Evolutionary conservation across 2,888 invertebrate genomes (phyloP), one percentile per base, ranked within the genome.

Genomic region (Hecatera dysodea): DNA sequence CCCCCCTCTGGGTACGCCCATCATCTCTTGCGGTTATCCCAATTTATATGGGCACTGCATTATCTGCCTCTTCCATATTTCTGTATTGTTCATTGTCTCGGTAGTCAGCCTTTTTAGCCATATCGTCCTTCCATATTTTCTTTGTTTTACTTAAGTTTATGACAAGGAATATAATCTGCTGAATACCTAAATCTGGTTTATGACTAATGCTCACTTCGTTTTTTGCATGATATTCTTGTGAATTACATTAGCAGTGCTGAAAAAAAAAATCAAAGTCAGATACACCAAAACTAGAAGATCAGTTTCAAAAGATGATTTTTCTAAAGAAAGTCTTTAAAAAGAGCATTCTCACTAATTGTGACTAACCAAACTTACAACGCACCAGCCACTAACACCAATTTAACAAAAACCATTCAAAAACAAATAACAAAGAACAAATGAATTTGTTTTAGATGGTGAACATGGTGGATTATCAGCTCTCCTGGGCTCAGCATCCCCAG

Each of bases 401-500:
- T 11, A 33, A 22, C 36, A 52, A 50, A 27, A 73, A 50, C 8
- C n/a, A 48, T 42, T 72, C 50, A 53, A 75, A 29, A 50, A 57
- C 46, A 70, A 63, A 27, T 11, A 27, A 44, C 5, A 55, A 60
- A 64, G 17, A 12, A 55, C 36, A 60, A 7, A 42, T 53, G n/a
- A 11, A 46, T 22, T 67, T 77, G 65, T 80, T 77, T 5, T 89
- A 95, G 95, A 93, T 87, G 94, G 93, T 75, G 95, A 95, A 76
- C 92, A 93, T 77, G 93, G 92, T 67, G 94, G 93, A 42, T 87
- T 95, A 78, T 89, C 93, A 72, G 94, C 94, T 56, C 86, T 96
- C 39, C 89, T 96, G 81, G 94, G 95, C 33, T 90, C 93, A 6
- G 82, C 94, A 1, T 95, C 96, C 6, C 95, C 95, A 42, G 95